Evolutionary conservation across 2,797 vertebrate species (phyloP), one percentile per base, ranked within the genome.

Genomic region (Intellagama lesueurii): DNA sequence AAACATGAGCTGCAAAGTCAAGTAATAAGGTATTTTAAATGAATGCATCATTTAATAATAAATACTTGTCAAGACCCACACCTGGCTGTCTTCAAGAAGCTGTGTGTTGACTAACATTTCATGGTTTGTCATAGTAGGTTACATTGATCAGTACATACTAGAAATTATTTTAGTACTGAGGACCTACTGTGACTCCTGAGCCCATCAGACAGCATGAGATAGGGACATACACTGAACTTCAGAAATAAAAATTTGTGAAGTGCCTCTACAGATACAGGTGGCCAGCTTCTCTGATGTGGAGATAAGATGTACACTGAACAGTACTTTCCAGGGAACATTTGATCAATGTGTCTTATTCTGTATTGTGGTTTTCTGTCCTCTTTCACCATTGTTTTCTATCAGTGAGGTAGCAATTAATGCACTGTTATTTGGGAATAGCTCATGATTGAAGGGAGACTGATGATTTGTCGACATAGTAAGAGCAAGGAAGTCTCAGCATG

Each of bases 401-500:
- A 91, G 89, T 89, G 93, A 94, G 91, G 89, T 90, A 89, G 89
- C 95, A 94, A 95, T 95, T 93, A 94, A 94, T 95, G 91, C 91
- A 83, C 90, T 91, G 92, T 95, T 93, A 91, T 93, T 86, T 95
- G 93, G 93, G 89, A 96, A 92, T 91, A 92, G 91, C 83, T 94
- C 94, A 83, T 92, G 92, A 84, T 81, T 93, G 91, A 94, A 83
- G 90, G 83, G 90, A 80, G 83, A 92, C 87, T 88, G 89, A 47
- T 90, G 87, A 81, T 93, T 91, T 94, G 87, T 92, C 93, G 93
- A 92, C 90, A 90, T 85, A 93, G 92, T 77, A 52, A 91, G 89
- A 80, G 90, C 89, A 88, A 32, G 83, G 91, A 92, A 93, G 86
- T 91, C 3, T 0, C 90, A 91, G 91, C 49, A 28, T 89, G 88